These are phyloP conservation scores for Spialia ferax DNA, from an alignment of 2,888 invertebrate genomes.

Conservation along the genomic window DNA sequence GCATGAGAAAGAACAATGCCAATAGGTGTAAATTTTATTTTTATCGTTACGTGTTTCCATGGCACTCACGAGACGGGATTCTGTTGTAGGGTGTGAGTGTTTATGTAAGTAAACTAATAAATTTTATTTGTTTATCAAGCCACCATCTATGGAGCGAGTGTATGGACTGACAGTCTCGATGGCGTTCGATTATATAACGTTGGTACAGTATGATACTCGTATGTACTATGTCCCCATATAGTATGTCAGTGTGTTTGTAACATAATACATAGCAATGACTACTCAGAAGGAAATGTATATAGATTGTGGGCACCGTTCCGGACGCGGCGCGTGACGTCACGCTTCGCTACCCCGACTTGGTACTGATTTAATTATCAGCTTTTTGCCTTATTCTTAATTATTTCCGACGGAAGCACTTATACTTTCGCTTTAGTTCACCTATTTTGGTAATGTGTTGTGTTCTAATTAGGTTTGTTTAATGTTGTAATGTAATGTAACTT, in stretches of 20 bases:
- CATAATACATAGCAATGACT: constrained; percentile 9
- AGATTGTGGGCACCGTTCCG: constrained; percentile 24
- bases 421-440: constrained; percentile 18
- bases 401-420: constrained; percentile 66
- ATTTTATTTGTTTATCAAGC: too few species aligned
- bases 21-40: too few species aligned
- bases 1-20: too few species aligned
- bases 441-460: constrained; percentile 14
- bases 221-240: constrained; percentile 11
- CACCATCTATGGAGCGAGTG: too few species aligned
- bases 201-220: neutral
- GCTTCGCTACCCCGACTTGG: constrained; percentile 68
- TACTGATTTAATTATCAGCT: constrained; percentile 77
- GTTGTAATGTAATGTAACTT: neutral
- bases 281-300: constrained; percentile 30
- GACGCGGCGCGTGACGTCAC: constrained; percentile 60
- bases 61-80: too few species aligned
- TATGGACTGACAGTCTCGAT: neutral
- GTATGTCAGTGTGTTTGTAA: constrained; percentile 22
- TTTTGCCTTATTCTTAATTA: constrained; percentile 71
- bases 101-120: too few species aligned
- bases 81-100: too few species aligned
- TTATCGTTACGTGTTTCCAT: too few species aligned
- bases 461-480: constrained; percentile 4
- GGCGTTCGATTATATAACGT: constrained; percentile 10